These are phyloP conservation scores for Parazoanthus swiftii DNA, from an alignment of 92 coral and sea anemone genomes.

Conservation along the genomic window DNA sequence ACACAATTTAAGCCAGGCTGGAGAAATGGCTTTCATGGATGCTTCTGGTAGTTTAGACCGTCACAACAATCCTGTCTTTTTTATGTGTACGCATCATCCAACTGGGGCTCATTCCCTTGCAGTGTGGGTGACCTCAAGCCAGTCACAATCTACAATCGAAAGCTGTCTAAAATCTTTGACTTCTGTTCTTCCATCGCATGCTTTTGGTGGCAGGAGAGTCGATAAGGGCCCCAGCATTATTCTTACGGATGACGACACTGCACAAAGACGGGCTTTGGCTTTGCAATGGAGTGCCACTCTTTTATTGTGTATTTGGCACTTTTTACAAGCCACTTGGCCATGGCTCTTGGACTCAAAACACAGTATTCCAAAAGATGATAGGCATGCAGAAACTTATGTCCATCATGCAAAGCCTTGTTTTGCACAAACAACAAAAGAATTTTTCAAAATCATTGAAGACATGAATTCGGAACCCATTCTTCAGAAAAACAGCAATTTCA, in stretches of 20 bases:
- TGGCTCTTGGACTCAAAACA: slow-evolving; percentile 60
- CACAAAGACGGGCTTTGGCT: slow-evolving; percentile 50
- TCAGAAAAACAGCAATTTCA: slow-evolving; percentile 38
- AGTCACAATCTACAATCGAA: slow-evolving; percentile 26
- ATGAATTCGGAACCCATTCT: slow-evolving; percentile 31
- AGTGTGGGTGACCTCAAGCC: slow-evolving; percentile 57
- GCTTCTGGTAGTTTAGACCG: slow-evolving; percentile 58
- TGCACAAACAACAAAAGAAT: slow-evolving; percentile 39
- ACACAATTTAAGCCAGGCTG: slow-evolving; percentile 49
- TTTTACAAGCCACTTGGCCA: slow-evolving; percentile 58
- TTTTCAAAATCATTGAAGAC: slow-evolving; percentile 31
- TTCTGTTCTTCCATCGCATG: slow-evolving; percentile 43
- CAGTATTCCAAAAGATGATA: slow-evolving; percentile 46
- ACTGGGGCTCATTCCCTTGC: slow-evolving; percentile 56
- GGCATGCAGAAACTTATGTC: slow-evolving; percentile 42
- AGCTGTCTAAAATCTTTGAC: slow-evolving; percentile 31
- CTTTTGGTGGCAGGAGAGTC: slow-evolving; percentile 54
- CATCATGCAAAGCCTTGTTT: slow-evolving; percentile 54
- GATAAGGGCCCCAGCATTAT: slow-evolving; percentile 45
- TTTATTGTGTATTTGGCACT: slow-evolving; percentile 58
- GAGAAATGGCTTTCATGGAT: slow-evolving; percentile 66
- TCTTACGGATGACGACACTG: slow-evolving; percentile 58
- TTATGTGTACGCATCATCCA: slow-evolving; percentile 61
- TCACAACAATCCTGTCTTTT: slow-evolving; percentile 58
- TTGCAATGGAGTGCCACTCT: slow-evolving; percentile 47